Evolutionary conservation across 2,113 vertebrate species (phyloP).

Genomic region (Perca flavescens): DNA sequence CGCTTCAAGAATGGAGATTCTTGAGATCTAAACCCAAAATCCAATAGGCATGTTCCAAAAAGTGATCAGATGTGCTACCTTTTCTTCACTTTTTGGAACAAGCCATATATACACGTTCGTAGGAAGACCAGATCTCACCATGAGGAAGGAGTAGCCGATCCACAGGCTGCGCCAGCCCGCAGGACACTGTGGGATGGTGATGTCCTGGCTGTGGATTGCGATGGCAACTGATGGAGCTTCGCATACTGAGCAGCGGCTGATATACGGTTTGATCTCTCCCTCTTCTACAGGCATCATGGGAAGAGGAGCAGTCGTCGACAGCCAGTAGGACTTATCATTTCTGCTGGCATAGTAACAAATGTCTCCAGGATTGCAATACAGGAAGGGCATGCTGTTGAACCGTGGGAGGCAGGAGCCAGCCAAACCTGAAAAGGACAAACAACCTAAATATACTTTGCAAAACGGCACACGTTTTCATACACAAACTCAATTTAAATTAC

Average conservation of each 20-base stretch:
- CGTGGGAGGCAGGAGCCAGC: slow-evolving; percentile 95
- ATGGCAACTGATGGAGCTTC: slow-evolving; percentile 96
- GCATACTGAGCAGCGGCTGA: slow-evolving; percentile 97
- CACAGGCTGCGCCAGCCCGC: slow-evolving; percentile 95
- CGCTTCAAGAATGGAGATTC: too few relatives aligned
- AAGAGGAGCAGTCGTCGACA: slow-evolving; percentile 95
- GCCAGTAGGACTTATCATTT: slow-evolving; percentile 98
- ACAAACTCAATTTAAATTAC: background rate
- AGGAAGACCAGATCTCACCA: slow-evolving; percentile 84
- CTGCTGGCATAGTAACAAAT: slow-evolving; percentile 95
- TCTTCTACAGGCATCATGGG: slow-evolving; percentile 99
- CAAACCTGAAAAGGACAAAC: slow-evolving; percentile 84
- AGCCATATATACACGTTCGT: background rate
- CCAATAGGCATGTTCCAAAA: too few relatives aligned
- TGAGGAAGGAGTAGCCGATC: slow-evolving; percentile 99
- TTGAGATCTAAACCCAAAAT: too few relatives aligned
- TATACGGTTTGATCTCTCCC: slow-evolving; percentile 92
- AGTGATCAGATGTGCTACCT: too few relatives aligned
- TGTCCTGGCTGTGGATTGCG: slow-evolving; percentile 96
- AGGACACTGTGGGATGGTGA: slow-evolving; percentile 94
- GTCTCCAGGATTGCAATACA: slow-evolving; percentile 98
- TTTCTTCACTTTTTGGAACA: too few relatives aligned
- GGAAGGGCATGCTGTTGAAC: slow-evolving; percentile 97
- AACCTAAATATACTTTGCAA: background rate
- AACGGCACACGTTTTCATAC: background rate